Base-by-base conservation (phyloP, 2,113 vertebrate species). In the Mustelus asterias region DNA sequence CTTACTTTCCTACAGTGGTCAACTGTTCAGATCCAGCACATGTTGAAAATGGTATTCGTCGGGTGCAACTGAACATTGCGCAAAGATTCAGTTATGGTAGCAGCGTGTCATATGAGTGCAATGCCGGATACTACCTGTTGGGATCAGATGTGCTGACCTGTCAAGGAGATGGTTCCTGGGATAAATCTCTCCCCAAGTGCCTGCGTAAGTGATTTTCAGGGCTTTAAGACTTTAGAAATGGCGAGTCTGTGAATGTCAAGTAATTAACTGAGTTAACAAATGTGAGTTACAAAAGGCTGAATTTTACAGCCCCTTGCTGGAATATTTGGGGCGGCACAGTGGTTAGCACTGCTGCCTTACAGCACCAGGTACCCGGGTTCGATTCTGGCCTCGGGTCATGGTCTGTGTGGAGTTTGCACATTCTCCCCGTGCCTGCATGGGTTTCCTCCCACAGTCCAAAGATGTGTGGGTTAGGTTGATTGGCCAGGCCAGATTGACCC, bases 121-220 rank as follows among this genome's bases (percentile, higher is more conserved):
- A 97, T 97, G 98, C 98, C 0, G 98, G 99, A 67, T 99, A 99
- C 97, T 99, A 99, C 97, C 97, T 99, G 54, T 96, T 99, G 97
- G 99, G 99, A 58, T 99, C 98, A 20, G 98, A 98, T n/a, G 98
- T 98, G 63, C 98, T 99, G 96, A 98, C 98, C 96, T 99, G 99
- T 97, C 99, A 99, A 97, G 99, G 99, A 0, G 99, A 99, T 33
- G 98, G 99, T 96, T 99, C 98, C 2, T 99, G 99, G 99, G 99
- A 99, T 97, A 98, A 98, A 22, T 98, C 98, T 9, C 98, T 98
- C 78, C 99, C 99, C 18, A 98, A 98, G 97, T 99, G 99, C 97
- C 98, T 99, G 95, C 97, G 99, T 99, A 97, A 99, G 99, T 98
- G 95, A 48, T 96, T 89, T 20, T 48, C 48, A n/a, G 2, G 1